Base-by-base conservation (phyloP, 2,888 invertebrate genomes). In the Cenopis cana region DNA sequence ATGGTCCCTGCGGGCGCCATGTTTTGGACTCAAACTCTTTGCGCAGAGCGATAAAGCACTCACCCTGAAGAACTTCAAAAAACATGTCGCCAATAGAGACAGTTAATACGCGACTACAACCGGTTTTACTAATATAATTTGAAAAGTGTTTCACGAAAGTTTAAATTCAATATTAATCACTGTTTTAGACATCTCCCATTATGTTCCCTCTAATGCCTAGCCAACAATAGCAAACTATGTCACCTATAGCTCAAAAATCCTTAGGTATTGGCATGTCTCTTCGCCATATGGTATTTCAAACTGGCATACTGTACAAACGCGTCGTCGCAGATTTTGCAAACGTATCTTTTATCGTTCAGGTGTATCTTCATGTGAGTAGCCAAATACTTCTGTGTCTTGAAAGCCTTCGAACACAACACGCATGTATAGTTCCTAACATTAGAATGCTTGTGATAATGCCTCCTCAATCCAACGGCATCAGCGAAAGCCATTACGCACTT, bases 321-420 rank as follows among this genome's bases (percentile, higher is more conserved):
- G 38, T 38, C n/a, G 6, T 36, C 52, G 18, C 74, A 74, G 0
- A 62, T 11, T 1, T 54, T n/a, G 57, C 74, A 74, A 2, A 36
- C 14, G 0, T 67, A 55, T 20, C 66, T 69, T 24, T 50, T 72
- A 24, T 74, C 73, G 18, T 70, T 68, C 55, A 72, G n/a, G 46
- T 73, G 69, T 38, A 73, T 68, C 18, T 46, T 71, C 54, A 20
- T 56, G 29, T 75, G 77, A 24, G 29, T 17, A n/a, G 5, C n/a
- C 59, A 74, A 33, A 49, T 64, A 60, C 10, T 46, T 62, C n/a
- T 14, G 10, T 6, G 56, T 65, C 38, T 52, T 33, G 20, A 82
- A 82, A 17, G 74, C 71, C 67, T 83, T 81, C 0, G 74, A 71
- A 68, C 83, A 83, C 12, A 73, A 73, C 6, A 73, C 49, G 64